These are phyloP conservation scores for Acestrorhynchus altus DNA, from an alignment of 2,797 vertebrate genomes.

Conservation along the genomic window DNA sequence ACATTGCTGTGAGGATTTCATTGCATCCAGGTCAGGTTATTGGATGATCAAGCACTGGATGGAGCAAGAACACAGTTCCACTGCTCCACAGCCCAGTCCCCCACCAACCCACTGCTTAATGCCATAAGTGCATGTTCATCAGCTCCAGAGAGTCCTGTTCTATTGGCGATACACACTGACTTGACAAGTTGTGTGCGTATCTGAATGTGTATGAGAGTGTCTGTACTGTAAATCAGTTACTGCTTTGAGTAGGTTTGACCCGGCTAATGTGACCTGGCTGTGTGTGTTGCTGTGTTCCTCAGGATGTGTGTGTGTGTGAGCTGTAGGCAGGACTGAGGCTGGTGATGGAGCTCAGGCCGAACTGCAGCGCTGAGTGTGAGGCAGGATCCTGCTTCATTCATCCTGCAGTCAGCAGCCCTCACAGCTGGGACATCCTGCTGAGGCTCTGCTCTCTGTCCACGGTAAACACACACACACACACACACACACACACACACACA, in stretches of 20 bases:
- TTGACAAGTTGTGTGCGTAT: no score
- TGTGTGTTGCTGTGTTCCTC: slow-evolving; percentile 10
- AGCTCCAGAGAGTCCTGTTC: no score
- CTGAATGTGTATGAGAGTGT: no score
- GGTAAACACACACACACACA: slow-evolving; percentile 72
- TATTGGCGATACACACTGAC: no score
- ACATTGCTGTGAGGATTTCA: no score
- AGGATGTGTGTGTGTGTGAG: slow-evolving; percentile 73
- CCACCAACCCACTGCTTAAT: no score
- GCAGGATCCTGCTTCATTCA: slow-evolving; percentile 77
- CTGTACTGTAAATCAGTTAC: no score
- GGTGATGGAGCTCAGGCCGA: slow-evolving; percentile 87
- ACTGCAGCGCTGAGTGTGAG: slow-evolving; percentile 89
- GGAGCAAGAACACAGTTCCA: no score
- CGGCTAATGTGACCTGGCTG: neutral
- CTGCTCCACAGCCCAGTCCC: no score
- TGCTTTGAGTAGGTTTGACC: neutral
- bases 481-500: neutral
- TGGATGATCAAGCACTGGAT: no score
- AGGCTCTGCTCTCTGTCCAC: slow-evolving; percentile 84
- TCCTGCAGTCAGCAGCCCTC: slow-evolving; percentile 75
- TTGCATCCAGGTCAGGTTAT: no score
- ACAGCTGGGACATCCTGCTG: slow-evolving; percentile 77
- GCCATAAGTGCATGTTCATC: no score
- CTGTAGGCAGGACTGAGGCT: slow-evolving; percentile 61